Percentiles rank a stretch among this genome's conserved stretches.
These are phyloP conservation scores for Tyrophagus putrescentiae DNA, from an alignment of 1,140 invertebrate species.

Conservation along the genomic window DNA sequence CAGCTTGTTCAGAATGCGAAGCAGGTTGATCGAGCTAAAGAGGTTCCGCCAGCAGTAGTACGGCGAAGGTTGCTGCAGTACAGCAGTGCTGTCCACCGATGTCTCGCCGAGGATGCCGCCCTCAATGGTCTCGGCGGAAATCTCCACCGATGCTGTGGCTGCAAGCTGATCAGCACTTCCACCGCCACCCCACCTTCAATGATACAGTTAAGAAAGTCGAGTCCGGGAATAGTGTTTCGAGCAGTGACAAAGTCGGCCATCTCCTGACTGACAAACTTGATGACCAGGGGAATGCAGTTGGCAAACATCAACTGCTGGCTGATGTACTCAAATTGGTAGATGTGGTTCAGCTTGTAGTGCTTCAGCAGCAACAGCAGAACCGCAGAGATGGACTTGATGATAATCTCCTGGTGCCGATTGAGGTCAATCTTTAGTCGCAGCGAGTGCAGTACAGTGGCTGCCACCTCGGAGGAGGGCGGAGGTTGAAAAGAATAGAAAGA, in stretches of 20 bases:
- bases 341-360: conserved; percentile 97
- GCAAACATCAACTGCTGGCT: conserved; percentile 97
- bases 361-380: conserved; percentile 84
- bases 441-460: conserved; percentile 89
- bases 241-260: conserved; percentile 78
- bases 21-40: conserved; percentile 92
- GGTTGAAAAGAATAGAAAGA: no score
- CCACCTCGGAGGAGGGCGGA: no score
- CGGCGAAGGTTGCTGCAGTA: no score
- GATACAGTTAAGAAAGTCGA: conserved; percentile 90
- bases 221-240: conserved; percentile 81
- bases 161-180: conserved; percentile 28
- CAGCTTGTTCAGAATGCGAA: conserved; percentile 92
- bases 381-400: conserved; percentile 92
- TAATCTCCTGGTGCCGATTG: conserved; percentile 95
- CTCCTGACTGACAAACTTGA: conserved; percentile 99
- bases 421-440: conserved; percentile 93
- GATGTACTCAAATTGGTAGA: conserved; percentile 99
- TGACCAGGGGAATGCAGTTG: conserved; percentile 92
- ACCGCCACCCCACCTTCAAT: conserved; percentile 72
- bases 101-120: no score
- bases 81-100: no score
- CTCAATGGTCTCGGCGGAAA: no score
- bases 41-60: conserved; percentile 97
- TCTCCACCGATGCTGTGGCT: no score